Conservation (phyloP, 37 sponge, comb jelly and placozoan genomes). For the Axinella damicornis region DNA sequence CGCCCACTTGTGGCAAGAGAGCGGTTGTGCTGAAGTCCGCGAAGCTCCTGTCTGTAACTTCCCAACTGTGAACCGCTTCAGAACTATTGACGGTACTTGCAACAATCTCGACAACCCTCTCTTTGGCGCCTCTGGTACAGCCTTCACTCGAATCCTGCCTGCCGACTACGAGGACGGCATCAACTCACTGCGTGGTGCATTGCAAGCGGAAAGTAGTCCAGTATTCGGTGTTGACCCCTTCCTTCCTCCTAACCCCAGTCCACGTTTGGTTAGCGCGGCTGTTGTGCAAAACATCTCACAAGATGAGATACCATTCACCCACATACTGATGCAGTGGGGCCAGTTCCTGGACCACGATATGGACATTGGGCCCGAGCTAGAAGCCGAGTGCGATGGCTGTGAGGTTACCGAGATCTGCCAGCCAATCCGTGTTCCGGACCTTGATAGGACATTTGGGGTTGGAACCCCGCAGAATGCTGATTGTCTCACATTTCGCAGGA, state of each 20-base stretch:
- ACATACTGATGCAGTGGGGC: conserved; percentile 95
- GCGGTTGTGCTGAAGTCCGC: conserved; percentile 2
- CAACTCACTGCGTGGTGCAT: conserved; percentile 30
- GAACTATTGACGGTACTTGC: conserved; percentile 86
- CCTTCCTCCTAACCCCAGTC: conserved; percentile 72
- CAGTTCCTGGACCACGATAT: conserved; percentile 96
- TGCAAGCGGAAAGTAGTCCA: conserved; percentile 15
- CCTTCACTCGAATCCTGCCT: conserved; percentile 62
- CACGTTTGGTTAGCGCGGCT: conserved; percentile 50
- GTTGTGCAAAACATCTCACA: conserved; percentile 10
- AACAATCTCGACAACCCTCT: conserved; percentile 79
- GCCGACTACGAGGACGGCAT: conserved; percentile 83
- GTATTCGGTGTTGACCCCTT: conserved; percentile 29
- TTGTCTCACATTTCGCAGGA: conserved; percentile 72
- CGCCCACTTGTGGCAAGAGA: conserved; percentile 29
- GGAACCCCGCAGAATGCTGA: conserved; percentile 43
- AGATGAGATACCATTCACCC: conserved; percentile 64
- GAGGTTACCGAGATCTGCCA: conserved; percentile 52
- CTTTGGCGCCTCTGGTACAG: conserved; percentile 69
- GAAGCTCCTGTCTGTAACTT: conserved; percentile 12
- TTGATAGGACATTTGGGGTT: conserved; percentile 49
- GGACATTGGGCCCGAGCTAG: conserved; percentile 53
- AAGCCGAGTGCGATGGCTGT: conserved; percentile 51
- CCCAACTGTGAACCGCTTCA: not conserved
- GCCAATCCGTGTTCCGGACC: conserved; percentile 47